Base-by-base conservation (phyloP, 2,797 vertebrate species). In the Galaxias olidus region DNA sequence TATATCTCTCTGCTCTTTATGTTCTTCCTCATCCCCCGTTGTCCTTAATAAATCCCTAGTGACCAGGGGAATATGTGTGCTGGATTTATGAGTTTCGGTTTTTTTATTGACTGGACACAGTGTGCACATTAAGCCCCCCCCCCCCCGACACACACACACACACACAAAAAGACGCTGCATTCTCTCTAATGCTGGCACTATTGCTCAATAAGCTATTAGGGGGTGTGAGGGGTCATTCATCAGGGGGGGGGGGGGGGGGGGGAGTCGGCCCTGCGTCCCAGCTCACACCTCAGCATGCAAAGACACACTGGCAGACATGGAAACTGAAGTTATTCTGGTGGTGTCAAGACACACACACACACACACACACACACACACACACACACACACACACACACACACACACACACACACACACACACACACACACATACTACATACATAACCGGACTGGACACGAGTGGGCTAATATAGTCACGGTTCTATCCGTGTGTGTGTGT, bases 151-250 rank as follows among this genome's bases (percentile, higher is more conserved):
- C 51, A 57, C n/a, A 1, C 11, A 41, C 47, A 50, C 20, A 50
- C 9, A 50, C n/a, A 50, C 49, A 50, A 8, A 51, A 8, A 51
- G n/a, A 52, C 62, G 48, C 30, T 53, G 59, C 63, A 52, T 57
- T 72, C 79, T 88, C 91, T 81, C 85, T 87, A 93, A 92, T 91
- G 82, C 83, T 86, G 84, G 81, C 77, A 66, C 68, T 46, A 78
- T 80, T 86, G 86, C 74, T 91, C 88, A 91, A 91, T 91, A 92
- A 92, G 86, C 90, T 76, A 91, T 93, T 93, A 92, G 87, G 81
- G 79, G 65, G 79, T 69, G 72, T 63, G 72, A 80, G 72, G 71
- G 76, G 77, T 82, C 84, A 91, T 91, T 90, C 85, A 86, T 90
- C 85, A 87, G 57, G 42, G 54, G 30, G 8, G 45, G 74, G 68